Evolutionary conservation across 1,140 invertebrate genomes (phyloP).

Genomic region (Arion vulgaris): DNA sequence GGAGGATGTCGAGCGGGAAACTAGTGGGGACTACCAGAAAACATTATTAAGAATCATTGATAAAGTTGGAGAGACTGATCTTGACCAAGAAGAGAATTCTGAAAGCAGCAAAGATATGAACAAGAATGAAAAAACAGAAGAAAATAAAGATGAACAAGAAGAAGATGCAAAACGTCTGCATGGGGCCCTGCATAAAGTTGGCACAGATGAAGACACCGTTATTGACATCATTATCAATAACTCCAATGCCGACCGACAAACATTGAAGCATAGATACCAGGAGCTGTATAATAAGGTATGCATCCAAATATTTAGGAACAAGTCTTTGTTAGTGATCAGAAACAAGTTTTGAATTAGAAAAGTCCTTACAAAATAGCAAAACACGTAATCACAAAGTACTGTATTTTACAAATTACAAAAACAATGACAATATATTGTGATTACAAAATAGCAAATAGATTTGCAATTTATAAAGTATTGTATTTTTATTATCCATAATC

Average conservation of each 20-base stretch:
- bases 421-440: too few species aligned
- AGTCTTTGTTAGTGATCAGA: too few species aligned
- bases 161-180: constrained; percentile 58
- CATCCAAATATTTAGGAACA: too few species aligned
- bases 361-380: too few species aligned
- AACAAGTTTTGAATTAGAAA: too few species aligned
- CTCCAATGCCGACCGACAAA: constrained; percentile 36
- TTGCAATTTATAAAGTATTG: too few species aligned
- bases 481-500: too few species aligned
- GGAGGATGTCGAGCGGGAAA: constrained; percentile 60
- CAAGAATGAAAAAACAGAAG: not conserved
- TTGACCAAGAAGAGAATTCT: too few species aligned
- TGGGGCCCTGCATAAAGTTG: constrained; percentile 63
- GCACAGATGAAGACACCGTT: constrained; percentile 48
- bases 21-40: constrained; percentile 64
- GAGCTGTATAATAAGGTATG: constrained; percentile 64
- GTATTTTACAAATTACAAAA: too few species aligned
- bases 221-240: constrained; percentile 28
- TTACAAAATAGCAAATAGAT: too few species aligned
- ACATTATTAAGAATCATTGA: constrained; percentile 59
- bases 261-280: constrained; percentile 52
- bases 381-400: too few species aligned
- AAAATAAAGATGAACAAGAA: constrained; percentile 10
- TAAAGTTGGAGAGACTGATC: constrained; percentile 5
- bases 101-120: constrained; percentile 1